phyloP scores from a whole-genome alignment of 2,888 invertebrate genomes.

The Microchrysa polita region DNA sequence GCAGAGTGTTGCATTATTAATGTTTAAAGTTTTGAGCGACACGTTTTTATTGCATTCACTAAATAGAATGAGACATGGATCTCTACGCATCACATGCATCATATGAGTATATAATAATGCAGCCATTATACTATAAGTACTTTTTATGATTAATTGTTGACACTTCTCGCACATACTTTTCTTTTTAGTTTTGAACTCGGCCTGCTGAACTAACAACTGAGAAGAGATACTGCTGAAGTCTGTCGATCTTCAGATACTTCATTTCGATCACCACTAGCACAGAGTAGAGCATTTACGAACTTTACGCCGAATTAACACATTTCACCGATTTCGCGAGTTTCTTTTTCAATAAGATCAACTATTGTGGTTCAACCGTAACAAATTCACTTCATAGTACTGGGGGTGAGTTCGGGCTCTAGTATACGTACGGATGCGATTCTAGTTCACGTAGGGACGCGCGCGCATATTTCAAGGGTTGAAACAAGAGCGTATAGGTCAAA shows the following conservation, averaged over 20 bases:
- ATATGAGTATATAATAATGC: too few species aligned
- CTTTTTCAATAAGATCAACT: too few species aligned
- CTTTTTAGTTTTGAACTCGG: background rate
- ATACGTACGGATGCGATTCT: background rate
- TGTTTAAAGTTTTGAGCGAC: conserved; percentile 12
- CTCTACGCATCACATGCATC: too few species aligned
- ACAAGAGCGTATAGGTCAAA: background rate
- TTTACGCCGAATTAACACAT: too few species aligned
- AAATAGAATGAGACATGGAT: background rate
- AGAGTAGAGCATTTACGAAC: background rate
- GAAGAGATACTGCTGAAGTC: background rate
- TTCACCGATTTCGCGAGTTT: too few species aligned
- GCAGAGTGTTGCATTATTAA: conserved; percentile 18
- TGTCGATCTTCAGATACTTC: background rate
- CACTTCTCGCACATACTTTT: background rate
- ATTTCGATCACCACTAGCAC: background rate
- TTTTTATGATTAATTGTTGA: background rate
- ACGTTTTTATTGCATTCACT: background rate
- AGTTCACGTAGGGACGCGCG: background rate
- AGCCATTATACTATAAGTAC: too few species aligned
- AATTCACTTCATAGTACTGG: background rate
- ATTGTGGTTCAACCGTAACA: background rate
- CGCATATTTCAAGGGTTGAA: background rate
- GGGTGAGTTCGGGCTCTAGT: background rate
- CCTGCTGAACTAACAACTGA: background rate